Conservation (phyloP, 2,797 vertebrate genomes). For the Crenuchus spilurus region DNA sequence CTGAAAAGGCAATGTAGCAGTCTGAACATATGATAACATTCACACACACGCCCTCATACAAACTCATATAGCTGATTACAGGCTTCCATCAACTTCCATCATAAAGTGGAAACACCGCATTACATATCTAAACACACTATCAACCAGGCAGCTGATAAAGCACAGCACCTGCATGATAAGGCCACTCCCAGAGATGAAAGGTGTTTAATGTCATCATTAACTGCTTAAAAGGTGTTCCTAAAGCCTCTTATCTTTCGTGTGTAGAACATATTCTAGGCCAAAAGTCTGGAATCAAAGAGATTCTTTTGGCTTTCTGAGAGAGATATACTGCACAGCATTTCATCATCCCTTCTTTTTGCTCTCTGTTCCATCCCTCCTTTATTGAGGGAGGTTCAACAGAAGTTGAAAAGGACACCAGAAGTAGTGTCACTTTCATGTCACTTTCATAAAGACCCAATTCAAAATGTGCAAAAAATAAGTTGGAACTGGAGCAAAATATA, state of each 20-base stretch:
- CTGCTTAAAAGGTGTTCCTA: constrained; percentile 68
- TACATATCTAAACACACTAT: constrained; percentile 35
- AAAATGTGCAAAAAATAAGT: too few relatives aligned
- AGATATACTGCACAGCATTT: constrained; percentile 68
- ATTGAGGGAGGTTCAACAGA: neutral
- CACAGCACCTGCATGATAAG: constrained; percentile 48
- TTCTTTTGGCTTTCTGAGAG: neutral
- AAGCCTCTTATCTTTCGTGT: constrained; percentile 60
- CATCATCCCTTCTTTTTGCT: constrained; percentile 45
- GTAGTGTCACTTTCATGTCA: too few relatives aligned
- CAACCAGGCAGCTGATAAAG: constrained; percentile 16
- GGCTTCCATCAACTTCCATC: constrained; percentile 12
- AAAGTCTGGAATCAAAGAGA: neutral
- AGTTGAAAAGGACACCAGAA: too few relatives aligned
- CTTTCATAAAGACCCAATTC: too few relatives aligned
- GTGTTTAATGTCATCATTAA: constrained; percentile 76
- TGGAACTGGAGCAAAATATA: too few relatives aligned
- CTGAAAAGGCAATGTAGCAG: neutral
- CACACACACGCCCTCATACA: neutral
- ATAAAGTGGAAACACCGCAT: constrained; percentile 31
- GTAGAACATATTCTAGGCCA: constrained; percentile 46
- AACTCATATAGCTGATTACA: constrained; percentile 24
- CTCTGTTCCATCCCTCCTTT: neutral
- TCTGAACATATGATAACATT: neutral
- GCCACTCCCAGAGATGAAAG: constrained; percentile 56